Evolutionary conservation across 92 coral and sea anemone genomes (phyloP).

Genomic region (Chrysogorgia sp.): DNA sequence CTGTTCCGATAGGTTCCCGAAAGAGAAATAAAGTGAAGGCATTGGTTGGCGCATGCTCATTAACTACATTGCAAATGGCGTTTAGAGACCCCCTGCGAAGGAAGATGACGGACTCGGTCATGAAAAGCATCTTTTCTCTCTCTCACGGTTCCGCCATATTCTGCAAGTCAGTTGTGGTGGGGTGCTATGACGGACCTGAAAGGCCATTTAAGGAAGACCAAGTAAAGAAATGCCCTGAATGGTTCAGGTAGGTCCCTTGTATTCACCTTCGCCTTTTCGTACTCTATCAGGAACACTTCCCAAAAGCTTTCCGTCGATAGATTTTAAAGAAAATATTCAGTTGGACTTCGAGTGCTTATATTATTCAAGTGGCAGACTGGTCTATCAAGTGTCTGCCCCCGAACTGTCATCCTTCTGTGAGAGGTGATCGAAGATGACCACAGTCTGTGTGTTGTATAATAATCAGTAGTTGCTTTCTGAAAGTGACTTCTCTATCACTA

Average conservation of each 20-base stretch:
- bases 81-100: conserved; percentile 99
- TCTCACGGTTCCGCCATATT: conserved; percentile 99
- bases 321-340: conserved; percentile 53
- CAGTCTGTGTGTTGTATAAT: too few relatives aligned
- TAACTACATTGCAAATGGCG: conserved; percentile 81
- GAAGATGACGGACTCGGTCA: conserved; percentile 99
- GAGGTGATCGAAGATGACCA: too few relatives aligned
- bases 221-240: conserved; percentile 65
- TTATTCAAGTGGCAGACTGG: background rate
- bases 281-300: conserved; percentile 49
- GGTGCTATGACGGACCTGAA: conserved; percentile 84
- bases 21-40: too few relatives aligned
- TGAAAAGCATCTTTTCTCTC: conserved; percentile 99
- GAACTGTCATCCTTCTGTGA: too few relatives aligned
- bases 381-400: background rate
- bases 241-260: conserved; percentile 74
- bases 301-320: conserved; percentile 64
- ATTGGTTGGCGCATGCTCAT: conserved; percentile 63
- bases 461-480: background rate
- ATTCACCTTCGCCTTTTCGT: conserved; percentile 68
- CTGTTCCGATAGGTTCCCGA: too few relatives aligned
- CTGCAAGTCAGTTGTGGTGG: conserved; percentile 73
- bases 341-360: conserved; percentile 23
- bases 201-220: conserved; percentile 60
- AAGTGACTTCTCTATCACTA: conserved; percentile 4